Base-by-base conservation (phyloP, 1,140 invertebrate genomes). In the Semibalanus balanoides region DNA sequence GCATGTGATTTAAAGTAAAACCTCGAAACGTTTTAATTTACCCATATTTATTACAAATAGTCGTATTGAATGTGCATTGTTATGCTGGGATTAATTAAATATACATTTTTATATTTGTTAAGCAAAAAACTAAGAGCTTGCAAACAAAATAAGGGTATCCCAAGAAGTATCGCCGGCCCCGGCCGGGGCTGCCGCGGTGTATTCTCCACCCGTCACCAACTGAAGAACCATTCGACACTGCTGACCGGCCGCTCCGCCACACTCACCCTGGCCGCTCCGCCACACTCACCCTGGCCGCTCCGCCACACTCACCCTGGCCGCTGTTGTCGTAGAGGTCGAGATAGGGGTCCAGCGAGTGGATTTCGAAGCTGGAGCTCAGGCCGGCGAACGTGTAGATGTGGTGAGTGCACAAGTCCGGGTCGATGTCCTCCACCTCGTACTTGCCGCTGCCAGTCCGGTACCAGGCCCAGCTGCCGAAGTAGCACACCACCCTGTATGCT, bases 321-420 rank as follows among this genome's bases (percentile, higher is more conserved):
- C 74, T 74, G 74, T 79, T 77, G 27, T 90, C 88, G 19, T 92
- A 78, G 19, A 83, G 83, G 81, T 94, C 92, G 81, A 90, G 87
- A 86, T 88, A 92, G 27, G 90, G 87, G 85, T 93, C 92, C 0
- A 88, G 82, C 74, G 85, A 86, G 75, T 86, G 88, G 64, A 94
- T 92, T n/a, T 85, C 86, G 79, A 87, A 86, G 0, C 82, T 84
- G 1, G 86, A 84, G 79, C 93, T 88, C 22, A 95, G 82, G 0
- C 93, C 92, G 25, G 92, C 93, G 82, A 96, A 96, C 7, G 92
- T 88, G 80, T 96, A 95, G 27, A 95, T 89, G 9, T 95, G 83
- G 81, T 96, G 94, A 0, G 93, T 94, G 82, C 94, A 96, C 22
- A 94, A 17, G 35, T 40, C 35, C 5, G 90, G 88, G 71, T 93